phyloP scores from a whole-genome alignment of 2,888 invertebrate species.

The Perdita meconis region DNA sequence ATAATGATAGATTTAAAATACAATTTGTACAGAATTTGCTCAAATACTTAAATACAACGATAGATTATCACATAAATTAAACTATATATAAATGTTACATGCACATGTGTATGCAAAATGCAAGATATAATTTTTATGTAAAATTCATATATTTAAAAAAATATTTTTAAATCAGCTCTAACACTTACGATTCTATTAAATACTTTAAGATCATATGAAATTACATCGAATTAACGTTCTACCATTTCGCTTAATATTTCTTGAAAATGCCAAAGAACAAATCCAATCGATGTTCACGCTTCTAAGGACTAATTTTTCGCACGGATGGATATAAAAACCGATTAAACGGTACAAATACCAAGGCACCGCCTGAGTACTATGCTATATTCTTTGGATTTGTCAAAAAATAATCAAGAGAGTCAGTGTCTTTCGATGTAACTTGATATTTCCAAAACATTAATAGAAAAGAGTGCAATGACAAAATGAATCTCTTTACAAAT shows the following conservation, averaged over 20 bases:
- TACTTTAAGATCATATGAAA: neutral
- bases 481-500: constrained; percentile 5
- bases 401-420: constrained; percentile 10
- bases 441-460: constrained; percentile 12
- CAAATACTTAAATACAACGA: too few species aligned
- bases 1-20: too few species aligned
- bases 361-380: constrained; percentile 50
- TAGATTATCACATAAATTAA: constrained; percentile 3
- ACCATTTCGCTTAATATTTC: neutral
- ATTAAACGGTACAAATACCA: constrained; percentile 48
- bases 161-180: too few species aligned
- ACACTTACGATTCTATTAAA: neutral
- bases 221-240: constrained; percentile 2
- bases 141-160: too few species aligned
- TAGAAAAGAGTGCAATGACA: neutral
- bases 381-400: constrained; percentile 40
- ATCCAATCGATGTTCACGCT: constrained; percentile 32
- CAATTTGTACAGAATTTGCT: too few species aligned
- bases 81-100: too few species aligned
- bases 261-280: constrained; percentile 46
- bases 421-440: constrained; percentile 13
- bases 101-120: neutral
- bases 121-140: neutral
- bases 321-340: constrained; percentile 31
- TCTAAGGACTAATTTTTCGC: constrained; percentile 41